A percentile compares a stretch with the other conserved stretches of the same genome.
These are phyloP conservation scores for Brachionus paranguensis DNA, from an alignment of 1,140 invertebrate genomes.

Conservation along the genomic window DNA sequence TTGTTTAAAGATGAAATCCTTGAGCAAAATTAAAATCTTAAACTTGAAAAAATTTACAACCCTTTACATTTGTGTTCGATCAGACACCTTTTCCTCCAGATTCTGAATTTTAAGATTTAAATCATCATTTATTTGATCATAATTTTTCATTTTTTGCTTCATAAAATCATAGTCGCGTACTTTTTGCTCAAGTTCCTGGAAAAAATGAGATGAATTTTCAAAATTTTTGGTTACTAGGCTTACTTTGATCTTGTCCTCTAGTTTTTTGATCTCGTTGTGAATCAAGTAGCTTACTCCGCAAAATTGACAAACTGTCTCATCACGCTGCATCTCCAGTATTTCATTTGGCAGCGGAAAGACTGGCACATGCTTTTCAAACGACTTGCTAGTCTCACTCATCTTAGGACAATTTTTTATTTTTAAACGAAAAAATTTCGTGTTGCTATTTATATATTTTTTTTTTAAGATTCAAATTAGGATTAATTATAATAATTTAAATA, in stretches of 20 bases:
- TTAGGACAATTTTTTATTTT: neutral
- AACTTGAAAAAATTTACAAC: neutral
- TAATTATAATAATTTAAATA: conserved; percentile 22
- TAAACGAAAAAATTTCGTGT: conserved; percentile 43
- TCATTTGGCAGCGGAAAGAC: conserved; percentile 51
- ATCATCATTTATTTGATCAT: conserved; percentile 2
- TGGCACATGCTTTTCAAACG: conserved; percentile 46
- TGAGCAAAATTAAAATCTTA: neutral
- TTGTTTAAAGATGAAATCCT: conserved; percentile 32
- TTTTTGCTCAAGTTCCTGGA: neutral
- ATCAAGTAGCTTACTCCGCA: conserved; percentile 55
- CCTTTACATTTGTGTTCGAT: conserved; percentile 2
- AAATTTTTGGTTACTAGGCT: neutral
- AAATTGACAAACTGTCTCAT: conserved; percentile 53
- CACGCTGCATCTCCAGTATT: conserved; percentile 48
- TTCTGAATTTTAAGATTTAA: neutral
- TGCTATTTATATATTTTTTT: neutral
- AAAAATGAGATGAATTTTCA: neutral
- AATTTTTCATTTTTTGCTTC: neutral
- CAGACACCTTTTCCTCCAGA: neutral
- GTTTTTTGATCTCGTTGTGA: conserved; percentile 53
- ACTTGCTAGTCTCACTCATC: conserved; percentile 20
- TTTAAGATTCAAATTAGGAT: neutral
- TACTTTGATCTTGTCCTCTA: conserved; percentile 46
- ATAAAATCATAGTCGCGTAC: neutral